phyloP scores from a whole-genome alignment of 2,797 vertebrate genomes.

The Intellagama lesueurii region DNA sequence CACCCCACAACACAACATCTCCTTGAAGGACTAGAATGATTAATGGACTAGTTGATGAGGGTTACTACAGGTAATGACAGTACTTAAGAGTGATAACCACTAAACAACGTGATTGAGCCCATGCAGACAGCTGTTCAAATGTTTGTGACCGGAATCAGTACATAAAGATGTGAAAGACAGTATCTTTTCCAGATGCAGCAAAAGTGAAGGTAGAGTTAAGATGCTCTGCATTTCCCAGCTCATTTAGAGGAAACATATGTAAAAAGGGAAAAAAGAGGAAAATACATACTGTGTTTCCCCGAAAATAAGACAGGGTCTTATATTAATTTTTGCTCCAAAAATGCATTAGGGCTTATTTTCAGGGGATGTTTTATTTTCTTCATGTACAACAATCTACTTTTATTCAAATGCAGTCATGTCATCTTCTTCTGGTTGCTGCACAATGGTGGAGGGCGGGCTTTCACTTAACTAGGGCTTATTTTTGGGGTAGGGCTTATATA shows the following conservation, averaged over 20 bases:
- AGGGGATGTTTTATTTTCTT: too few species aligned
- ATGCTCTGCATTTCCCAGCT: slow-evolving; percentile 27
- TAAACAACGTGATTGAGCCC: neutral
- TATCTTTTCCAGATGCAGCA: neutral
- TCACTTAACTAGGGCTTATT: too few species aligned
- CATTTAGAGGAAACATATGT: slow-evolving; percentile 68
- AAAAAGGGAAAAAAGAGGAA: slow-evolving; percentile 53
- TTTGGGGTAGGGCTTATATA: too few species aligned
- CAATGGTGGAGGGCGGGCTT: too few species aligned
- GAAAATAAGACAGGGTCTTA: too few species aligned
- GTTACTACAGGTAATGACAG: neutral
- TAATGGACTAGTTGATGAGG: neutral
- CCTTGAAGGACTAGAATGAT: neutral
- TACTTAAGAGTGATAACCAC: neutral
- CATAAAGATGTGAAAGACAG: neutral
- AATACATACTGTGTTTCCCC: too few species aligned
- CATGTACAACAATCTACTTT: too few species aligned
- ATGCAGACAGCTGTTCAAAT: neutral
- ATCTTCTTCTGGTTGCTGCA: too few species aligned
- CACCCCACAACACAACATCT: neutral
- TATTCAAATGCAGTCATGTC: too few species aligned
- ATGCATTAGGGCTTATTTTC: too few species aligned
- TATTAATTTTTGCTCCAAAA: too few species aligned
- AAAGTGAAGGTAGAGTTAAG: neutral
- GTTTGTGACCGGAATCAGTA: slow-evolving; percentile 4